Base-by-base conservation (phyloP, 2,888 invertebrate species). In the Poecilus cupreus region DNA sequence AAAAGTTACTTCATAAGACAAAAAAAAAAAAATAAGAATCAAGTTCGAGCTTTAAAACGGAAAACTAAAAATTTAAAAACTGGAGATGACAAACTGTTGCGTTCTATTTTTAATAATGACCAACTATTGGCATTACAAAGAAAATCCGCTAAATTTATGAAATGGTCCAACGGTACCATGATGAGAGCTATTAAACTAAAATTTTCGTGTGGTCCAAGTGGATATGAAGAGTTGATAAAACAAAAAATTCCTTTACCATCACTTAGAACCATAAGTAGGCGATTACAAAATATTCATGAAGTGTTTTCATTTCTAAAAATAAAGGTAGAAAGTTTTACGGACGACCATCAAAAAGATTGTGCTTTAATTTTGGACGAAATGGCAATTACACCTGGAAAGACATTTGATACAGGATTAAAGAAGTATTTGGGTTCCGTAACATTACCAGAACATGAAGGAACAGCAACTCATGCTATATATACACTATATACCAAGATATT, bases 181-280 rank as follows among this genome's bases (percentile, higher is more conserved):
- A 84, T 84, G 77, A 85, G 85, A 82, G 83, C 85, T 82, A 70
- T 26, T 43, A 16, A 70, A 16, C 80, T 74, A 76, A 64, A 8
- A 43, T 39, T 70, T 43, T 3, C 39, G 1, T 70, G 72, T 10
- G 43, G 32, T 2, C 6, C 5, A 1, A 32, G 3, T 70, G 39
- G 37, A 1, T 43, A 70, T 39, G 1, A 5, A 8, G 72, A 32
- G 32, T 37, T 70, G 2, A 16, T 37, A 6, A 11, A 32, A 3
- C 37, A 70, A 37, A 26, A 18, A 32, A 37, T 32, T 1, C 13
- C 11, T 6, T 37, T 70, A 37, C 72, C 72, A 13, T 70, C 72
- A 2, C 13, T 70, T 32, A 37, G 72, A 39, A 70, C 72, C 0
- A 13, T 70, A 32, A 70, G 72, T 1, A 26, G 32, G 37, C 49